Conservation (phyloP, 2,797 vertebrate genomes). For the Tolypeutes matacus region DNA sequence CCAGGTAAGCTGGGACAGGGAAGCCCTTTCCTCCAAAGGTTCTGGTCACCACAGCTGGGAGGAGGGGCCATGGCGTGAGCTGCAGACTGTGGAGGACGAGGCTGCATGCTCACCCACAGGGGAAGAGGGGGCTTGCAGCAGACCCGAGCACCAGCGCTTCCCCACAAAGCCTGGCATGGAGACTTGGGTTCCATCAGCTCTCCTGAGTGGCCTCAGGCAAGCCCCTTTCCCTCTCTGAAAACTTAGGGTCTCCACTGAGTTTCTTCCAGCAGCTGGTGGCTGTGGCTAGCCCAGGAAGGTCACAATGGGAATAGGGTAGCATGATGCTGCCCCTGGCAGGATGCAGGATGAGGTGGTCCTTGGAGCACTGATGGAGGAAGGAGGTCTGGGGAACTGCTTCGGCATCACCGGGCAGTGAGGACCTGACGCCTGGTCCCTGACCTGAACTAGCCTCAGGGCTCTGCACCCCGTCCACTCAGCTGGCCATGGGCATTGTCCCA, state of each 20-base stretch:
- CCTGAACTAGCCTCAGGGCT: background rate
- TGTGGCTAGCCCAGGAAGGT: background rate
- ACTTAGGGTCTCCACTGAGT: background rate
- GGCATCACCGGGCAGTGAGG: background rate
- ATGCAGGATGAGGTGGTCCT: background rate
- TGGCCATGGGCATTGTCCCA: fast-evolving
- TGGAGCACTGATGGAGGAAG: background rate
- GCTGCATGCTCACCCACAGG: background rate
- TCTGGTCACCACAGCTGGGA: background rate
- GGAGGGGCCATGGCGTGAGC: background rate
- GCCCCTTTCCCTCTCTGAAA: background rate
- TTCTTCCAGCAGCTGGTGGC: background rate
- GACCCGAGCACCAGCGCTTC: background rate
- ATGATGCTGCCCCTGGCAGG: background rate
- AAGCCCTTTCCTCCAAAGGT: background rate
- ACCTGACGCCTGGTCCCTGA: background rate
- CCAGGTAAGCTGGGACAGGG: background rate
- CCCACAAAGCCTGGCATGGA: background rate
- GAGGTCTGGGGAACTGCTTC: background rate
- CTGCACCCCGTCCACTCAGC: background rate
- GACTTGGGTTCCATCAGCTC: background rate
- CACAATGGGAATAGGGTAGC: background rate
- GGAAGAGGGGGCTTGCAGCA: too few species aligned
- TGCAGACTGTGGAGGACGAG: background rate
- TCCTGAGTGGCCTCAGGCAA: background rate